Evolutionary conservation across 2,113 vertebrate species (phyloP).

Genomic region (Cephalopterus ornatus): DNA sequence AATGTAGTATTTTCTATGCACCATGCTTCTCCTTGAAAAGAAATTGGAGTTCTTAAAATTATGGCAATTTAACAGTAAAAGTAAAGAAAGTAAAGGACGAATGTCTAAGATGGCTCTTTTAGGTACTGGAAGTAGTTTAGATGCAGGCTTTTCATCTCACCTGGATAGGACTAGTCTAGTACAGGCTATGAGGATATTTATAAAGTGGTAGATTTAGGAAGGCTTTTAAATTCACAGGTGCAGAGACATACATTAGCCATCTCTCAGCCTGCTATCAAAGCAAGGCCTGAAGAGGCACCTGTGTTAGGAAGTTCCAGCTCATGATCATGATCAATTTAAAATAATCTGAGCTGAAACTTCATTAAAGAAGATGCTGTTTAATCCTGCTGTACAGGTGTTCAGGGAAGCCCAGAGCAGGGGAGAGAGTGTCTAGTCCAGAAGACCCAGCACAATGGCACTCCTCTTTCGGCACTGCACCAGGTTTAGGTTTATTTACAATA

Average conservation of each 20-base stretch:
- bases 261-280: not conserved
- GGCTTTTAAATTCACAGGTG: not conserved
- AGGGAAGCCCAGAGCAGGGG: not conserved
- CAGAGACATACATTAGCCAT: not conserved
- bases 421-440: accelerated
- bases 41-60: not conserved
- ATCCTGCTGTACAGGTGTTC: not conserved
- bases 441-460: not conserved
- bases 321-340: not conserved
- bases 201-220: not conserved
- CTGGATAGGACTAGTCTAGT: not conserved
- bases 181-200: not conserved
- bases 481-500: not conserved
- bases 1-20: not conserved
- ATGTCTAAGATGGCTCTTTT: not conserved
- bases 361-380: not conserved
- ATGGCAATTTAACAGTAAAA: not conserved
- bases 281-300: not conserved
- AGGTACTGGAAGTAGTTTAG: not conserved
- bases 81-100: not conserved
- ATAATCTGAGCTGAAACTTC: not conserved
- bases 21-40: not conserved
- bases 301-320: not conserved
- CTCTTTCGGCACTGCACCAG: not conserved
- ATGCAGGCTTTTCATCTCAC: not conserved